Evolutionary conservation across 2,888 invertebrate genomes (phyloP), one percentile per base, ranked within the genome.

Genomic region (Dicyrtoma fusca): DNA sequence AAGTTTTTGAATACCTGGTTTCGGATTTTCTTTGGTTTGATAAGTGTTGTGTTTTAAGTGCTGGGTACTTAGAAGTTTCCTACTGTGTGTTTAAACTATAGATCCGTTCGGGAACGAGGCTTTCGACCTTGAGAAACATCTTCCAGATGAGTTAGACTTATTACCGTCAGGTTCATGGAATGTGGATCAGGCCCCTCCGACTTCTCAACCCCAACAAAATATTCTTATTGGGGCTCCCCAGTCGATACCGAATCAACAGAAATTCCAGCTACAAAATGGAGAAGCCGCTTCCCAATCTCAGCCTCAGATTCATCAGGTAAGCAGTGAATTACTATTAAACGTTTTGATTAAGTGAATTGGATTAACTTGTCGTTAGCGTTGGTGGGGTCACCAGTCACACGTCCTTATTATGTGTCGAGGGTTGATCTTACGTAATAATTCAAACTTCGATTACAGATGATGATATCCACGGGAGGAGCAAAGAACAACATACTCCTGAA

Each of bases 61-160:
- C 13, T 44, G 45, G 45, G 17, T 49, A 4, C 21, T 53, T 53
- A 53, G 4, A 21, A 53, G 21, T 19, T 19, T n/a, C 53, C 49
- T 34, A 21, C 42, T 62, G 34, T 42, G 11, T 71, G 69, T 81
- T 76, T 81, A 82, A 84, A n/a, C 84, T 82, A 79, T 85, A 90
- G 92, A 92, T 88, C 89, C 91, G 84, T 89, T 91, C 84, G 90
- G 92, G 80, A 92, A 91, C 86, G 89, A 90, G 84, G 91, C 91
- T 88, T 91, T 92, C 84, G 92, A 92, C 86, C 88, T 95, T 84
- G 95, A 95, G 85, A 93, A 94, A 85, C 92, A 94, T 85, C 88
- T 95, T 81, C 95, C 95, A 59, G 94, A 95, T 86, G 95, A 95
- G 85, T 87, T 95, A 80, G 91, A 94, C 85, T 88, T 80, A 62